Percentiles rank a stretch among this genome's conserved stretches.
These are phyloP conservation scores for Agrilus planipennis DNA, from an alignment of 1,140 invertebrate genomes.

Conservation along the genomic window DNA sequence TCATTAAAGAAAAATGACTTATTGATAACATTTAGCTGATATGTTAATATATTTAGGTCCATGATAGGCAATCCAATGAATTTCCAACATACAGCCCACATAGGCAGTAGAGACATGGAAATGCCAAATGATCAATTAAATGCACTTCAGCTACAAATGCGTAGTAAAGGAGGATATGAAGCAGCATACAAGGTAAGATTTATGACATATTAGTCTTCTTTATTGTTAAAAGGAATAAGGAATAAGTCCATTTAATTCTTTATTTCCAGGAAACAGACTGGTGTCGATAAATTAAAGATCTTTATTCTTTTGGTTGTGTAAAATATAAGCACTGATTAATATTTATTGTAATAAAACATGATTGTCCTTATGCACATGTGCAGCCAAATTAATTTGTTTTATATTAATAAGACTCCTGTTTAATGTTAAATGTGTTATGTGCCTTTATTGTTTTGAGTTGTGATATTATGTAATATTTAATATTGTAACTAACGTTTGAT, in stretches of 20 bases:
- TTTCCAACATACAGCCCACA: constrained; percentile 71
- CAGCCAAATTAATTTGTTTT: too few species aligned
- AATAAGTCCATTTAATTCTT: not conserved
- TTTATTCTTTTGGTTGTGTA: too few species aligned
- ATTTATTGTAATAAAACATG: too few species aligned
- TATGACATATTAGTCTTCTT: not conserved
- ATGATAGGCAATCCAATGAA: constrained; percentile 76
- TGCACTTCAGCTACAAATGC: constrained; percentile 59
- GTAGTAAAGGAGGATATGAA: constrained; percentile 65
- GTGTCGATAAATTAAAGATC: constrained; percentile 29
- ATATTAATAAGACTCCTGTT: too few species aligned
- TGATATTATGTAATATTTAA: too few species aligned
- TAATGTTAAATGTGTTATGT: too few species aligned
- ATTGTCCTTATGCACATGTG: too few species aligned
- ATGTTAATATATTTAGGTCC: constrained; percentile 35
- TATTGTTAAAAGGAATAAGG: not conserved
- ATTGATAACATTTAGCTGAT: not conserved
- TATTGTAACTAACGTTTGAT: too few species aligned
- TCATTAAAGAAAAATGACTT: not conserved
- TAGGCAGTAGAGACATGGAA: constrained; percentile 61
- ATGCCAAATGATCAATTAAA: constrained; percentile 48
- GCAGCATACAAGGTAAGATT: constrained; percentile 34
- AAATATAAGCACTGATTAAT: too few species aligned
- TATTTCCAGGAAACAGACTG: constrained; percentile 23
- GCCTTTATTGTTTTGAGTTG: too few species aligned